Evolutionary conservation across 2,113 vertebrate genomes (phyloP).

Genomic region (Trogon surrucura): DNA sequence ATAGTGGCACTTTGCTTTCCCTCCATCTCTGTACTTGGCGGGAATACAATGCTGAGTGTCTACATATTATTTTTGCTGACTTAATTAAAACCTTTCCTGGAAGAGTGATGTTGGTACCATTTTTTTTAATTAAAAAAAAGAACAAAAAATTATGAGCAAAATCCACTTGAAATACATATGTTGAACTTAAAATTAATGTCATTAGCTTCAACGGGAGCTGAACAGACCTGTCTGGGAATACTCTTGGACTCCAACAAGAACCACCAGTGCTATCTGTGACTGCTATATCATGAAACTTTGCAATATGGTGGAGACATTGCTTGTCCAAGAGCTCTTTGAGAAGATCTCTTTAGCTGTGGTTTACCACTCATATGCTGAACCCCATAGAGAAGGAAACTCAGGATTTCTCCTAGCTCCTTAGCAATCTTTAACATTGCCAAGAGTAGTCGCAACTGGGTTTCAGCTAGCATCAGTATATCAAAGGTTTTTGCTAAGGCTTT

Average conservation of each 20-base stretch:
- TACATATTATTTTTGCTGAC: background rate
- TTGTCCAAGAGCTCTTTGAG: background rate
- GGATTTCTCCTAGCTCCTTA: background rate
- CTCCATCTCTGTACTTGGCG: background rate
- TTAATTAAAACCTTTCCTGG: conserved; percentile 40
- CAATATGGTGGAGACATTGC: background rate
- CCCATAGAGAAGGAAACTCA: background rate
- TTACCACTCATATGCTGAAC: background rate
- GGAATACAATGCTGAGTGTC: background rate
- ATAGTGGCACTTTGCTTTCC: background rate
- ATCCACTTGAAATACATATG: background rate
- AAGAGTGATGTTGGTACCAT: background rate
- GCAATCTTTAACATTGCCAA: background rate
- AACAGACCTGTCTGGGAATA: background rate
- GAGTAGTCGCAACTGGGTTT: background rate
- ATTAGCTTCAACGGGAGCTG: background rate
- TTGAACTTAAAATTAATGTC: background rate
- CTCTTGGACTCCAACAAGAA: background rate
- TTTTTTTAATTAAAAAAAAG: background rate
- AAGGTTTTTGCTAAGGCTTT: background rate
- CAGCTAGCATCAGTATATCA: background rate
- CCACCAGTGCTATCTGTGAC: background rate
- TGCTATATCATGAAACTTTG: background rate
- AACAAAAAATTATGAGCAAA: background rate
- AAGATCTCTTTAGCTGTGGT: background rate